Percentiles rank a stretch among this genome's conserved stretches.
Conservation (phyloP, 2,113 vertebrate genomes). For the Albula goreensis region DNA sequence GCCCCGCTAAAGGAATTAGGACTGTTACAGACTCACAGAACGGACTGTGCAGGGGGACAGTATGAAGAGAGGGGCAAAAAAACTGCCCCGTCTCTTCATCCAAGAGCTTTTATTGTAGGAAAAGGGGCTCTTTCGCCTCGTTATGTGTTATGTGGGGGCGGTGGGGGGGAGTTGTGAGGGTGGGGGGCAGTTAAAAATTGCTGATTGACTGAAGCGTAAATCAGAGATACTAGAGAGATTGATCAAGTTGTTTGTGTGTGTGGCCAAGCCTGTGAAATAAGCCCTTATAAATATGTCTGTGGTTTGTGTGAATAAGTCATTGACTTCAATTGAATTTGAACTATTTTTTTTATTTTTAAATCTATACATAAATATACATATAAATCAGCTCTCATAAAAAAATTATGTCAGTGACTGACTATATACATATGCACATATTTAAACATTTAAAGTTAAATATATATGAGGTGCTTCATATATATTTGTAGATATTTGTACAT, state of each 20-base stretch:
- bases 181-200: not conserved
- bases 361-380: too few species aligned
- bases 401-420: too few species aligned
- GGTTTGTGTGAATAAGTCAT: too few species aligned
- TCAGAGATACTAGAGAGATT: not conserved
- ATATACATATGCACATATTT: too few species aligned
- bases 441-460: too few species aligned
- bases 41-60: not conserved
- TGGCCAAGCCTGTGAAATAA: not conserved
- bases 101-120: not conserved
- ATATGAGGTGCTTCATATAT: too few species aligned
- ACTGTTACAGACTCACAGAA: slow-evolving; percentile 40
- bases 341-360: too few species aligned
- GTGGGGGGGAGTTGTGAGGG: too few species aligned
- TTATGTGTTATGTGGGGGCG: not conserved
- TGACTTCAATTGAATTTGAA: too few species aligned
- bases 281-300: too few species aligned
- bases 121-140: not conserved
- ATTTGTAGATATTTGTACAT: too few species aligned
- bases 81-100: not conserved
- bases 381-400: too few species aligned
- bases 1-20: slow-evolving; percentile 62
- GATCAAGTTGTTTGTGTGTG: not conserved
- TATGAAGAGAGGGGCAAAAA: slow-evolving; percentile 16
- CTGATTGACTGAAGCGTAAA: not conserved